These are phyloP conservation scores for Dynastes hyllus DNA, from an alignment of 2,888 invertebrate genomes.

Conservation along the genomic window DNA sequence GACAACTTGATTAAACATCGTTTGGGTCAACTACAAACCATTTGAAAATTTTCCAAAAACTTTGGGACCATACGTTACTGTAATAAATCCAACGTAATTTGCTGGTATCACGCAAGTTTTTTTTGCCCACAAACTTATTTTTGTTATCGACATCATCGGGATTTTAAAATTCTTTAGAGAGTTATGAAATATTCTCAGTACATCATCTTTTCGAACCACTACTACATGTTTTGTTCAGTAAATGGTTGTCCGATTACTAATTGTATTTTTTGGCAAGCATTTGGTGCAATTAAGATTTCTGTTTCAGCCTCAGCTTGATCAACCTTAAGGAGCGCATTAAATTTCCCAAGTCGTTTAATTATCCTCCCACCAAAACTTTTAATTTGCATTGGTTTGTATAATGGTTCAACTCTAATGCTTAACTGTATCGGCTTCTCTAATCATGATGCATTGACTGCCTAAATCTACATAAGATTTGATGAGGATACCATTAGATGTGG, in stretches of 20 bases:
- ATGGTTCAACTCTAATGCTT: constrained; percentile 5
- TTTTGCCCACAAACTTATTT: constrained; percentile 1
- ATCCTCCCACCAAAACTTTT: neutral
- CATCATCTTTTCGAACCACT: neutral
- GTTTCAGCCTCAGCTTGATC: constrained; percentile 26
- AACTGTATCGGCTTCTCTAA: neutral
- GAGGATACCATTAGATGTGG: neutral
- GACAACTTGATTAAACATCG: no score
- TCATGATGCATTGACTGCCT: constrained; percentile 10
- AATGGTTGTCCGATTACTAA: constrained; percentile 6
- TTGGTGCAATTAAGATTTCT: constrained; percentile 1
- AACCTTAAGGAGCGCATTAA: neutral
- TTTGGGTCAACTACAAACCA: no score
- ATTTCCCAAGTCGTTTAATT: constrained; percentile 8
- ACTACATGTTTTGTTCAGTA: neutral
- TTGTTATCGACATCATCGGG: neutral
- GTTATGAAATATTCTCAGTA: neutral
- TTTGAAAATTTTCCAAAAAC: no score
- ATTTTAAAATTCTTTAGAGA: neutral
- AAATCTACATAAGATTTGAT: constrained; percentile 18
- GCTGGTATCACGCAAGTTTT: neutral
- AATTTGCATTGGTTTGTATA: neutral
- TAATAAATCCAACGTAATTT: constrained; percentile 1
- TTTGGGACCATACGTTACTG: no score
- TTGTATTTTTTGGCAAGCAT: neutral